These are phyloP conservation scores for Dasypus novemcinctus DNA, from an alignment of 2,113 vertebrate genomes.

Conservation along the genomic window DNA sequence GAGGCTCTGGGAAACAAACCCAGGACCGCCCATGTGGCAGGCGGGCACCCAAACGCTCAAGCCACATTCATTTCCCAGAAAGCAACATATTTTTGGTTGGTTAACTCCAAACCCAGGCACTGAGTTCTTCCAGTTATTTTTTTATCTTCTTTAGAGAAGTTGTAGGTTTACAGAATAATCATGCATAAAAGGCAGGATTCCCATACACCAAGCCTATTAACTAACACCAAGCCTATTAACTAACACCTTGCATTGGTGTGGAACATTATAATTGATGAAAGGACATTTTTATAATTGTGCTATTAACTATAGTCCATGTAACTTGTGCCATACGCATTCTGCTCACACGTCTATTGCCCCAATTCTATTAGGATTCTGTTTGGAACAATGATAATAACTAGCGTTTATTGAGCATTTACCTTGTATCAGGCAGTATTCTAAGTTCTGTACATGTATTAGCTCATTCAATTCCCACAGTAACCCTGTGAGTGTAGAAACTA, in stretches of 20 bases:
- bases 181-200: too few relatives aligned
- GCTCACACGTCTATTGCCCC: not conserved
- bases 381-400: not conserved
- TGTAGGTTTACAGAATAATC: too few relatives aligned
- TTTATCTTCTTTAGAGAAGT: too few relatives aligned
- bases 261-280: too few relatives aligned
- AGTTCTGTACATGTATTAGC: not conserved
- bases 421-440: not conserved
- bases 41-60: too few relatives aligned
- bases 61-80: not conserved
- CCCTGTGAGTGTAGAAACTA: not conserved
- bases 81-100: not conserved
- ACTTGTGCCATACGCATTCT: not conserved
- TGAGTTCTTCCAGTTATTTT: not conserved
- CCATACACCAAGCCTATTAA: too few relatives aligned
- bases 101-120: not conserved
- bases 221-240: too few relatives aligned
- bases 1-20: too few relatives aligned
- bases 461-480: not conserved
- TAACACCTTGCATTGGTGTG: too few relatives aligned
- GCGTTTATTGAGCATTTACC: not conserved
- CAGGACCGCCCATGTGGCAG: too few relatives aligned
- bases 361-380: not conserved
- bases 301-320: too few relatives aligned
- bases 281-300: too few relatives aligned